Evolutionary conservation across 2,888 invertebrate genomes (phyloP).

Genomic region (Trileptium ribeirensis): DNA sequence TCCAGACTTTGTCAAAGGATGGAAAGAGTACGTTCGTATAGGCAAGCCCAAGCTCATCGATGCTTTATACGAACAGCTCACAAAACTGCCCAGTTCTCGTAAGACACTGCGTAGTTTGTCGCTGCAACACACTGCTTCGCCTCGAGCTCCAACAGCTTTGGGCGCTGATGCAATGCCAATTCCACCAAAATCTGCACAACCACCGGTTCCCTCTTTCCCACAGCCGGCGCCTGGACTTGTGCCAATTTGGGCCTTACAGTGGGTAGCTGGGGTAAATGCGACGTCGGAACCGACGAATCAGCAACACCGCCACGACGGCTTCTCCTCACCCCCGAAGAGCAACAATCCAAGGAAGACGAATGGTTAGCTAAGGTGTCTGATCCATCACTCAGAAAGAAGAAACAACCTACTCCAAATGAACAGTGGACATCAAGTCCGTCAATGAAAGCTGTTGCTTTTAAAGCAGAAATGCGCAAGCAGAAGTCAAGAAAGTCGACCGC

Average conservation of each 20-base stretch:
- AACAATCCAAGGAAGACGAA: background rate
- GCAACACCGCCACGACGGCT: background rate
- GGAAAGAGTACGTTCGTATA: background rate
- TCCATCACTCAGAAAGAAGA: background rate
- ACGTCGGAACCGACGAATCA: background rate
- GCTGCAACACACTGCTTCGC: too few relatives aligned
- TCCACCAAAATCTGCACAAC: background rate
- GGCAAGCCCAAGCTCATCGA: conserved; percentile 6
- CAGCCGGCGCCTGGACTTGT: background rate
- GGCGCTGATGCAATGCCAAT: too few relatives aligned
- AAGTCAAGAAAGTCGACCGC: background rate
- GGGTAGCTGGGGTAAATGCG: background rate
- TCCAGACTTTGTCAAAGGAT: background rate
- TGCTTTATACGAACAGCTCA: background rate
- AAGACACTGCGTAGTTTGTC: background rate
- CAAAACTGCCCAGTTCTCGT: background rate
- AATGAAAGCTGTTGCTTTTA: too few relatives aligned
- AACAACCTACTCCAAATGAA: background rate
- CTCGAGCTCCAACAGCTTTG: too few relatives aligned
- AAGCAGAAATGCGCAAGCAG: background rate
- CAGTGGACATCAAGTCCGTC: background rate
- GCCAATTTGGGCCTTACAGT: background rate
- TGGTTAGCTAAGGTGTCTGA: background rate
- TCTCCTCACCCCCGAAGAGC: background rate
- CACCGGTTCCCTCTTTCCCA: background rate